These are phyloP conservation scores for Andrena chrysosceles DNA, from an alignment of 2,888 invertebrate genomes.

Conservation along the genomic window DNA sequence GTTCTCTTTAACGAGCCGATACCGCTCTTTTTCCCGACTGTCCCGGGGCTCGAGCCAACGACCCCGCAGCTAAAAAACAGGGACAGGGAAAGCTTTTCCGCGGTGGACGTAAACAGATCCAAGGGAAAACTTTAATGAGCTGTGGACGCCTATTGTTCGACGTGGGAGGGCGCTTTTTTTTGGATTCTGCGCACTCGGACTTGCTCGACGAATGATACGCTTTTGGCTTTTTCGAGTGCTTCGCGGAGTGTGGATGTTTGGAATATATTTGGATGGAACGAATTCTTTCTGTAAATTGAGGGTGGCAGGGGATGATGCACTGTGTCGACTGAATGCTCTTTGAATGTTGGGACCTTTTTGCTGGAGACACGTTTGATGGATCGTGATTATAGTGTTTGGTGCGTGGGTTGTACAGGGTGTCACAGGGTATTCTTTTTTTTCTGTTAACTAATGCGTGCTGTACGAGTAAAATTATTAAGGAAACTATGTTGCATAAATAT, in stretches of 20 bases:
- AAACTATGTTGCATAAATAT: no score
- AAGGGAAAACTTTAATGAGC: constrained; percentile 29
- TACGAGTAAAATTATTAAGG: no score
- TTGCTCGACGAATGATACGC: background rate
- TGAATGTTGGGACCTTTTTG: no score
- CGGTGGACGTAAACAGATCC: constrained; percentile 13
- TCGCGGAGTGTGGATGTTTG: background rate
- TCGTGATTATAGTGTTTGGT: no score
- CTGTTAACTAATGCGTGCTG: no score
- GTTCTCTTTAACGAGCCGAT: constrained; percentile 29
- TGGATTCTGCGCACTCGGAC: background rate
- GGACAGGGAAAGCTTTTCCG: background rate
- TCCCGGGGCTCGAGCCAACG: constrained; percentile 3
- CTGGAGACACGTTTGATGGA: no score
- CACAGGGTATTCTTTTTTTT: no score
- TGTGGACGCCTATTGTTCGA: constrained; percentile 26
- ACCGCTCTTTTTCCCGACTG: constrained; percentile 2
- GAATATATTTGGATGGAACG: background rate
- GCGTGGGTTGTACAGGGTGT: no score
- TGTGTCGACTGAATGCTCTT: no score
- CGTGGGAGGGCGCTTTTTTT: background rate
- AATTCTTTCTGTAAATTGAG: background rate
- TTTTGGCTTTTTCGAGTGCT: background rate
- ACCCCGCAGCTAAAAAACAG: constrained; percentile 8
- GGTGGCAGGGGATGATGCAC: no score